phyloP scores from a whole-genome alignment of 2,797 vertebrate species.

The Diceros bicornis region DNA sequence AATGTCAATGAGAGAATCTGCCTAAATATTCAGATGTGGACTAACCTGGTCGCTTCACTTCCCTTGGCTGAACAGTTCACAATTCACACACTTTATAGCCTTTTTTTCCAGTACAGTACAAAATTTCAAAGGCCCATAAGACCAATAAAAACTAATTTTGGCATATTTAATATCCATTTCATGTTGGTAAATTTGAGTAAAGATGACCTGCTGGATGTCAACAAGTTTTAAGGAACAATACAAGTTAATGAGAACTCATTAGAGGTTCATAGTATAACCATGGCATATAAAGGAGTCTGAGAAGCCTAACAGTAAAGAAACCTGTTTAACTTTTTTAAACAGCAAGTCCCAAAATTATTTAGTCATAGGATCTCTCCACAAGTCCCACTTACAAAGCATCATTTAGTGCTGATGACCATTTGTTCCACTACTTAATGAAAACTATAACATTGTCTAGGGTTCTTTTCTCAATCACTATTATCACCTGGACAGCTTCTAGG shows the following conservation, averaged over 20 bases:
- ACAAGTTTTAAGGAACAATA: not conserved
- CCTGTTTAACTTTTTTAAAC: slow-evolving; percentile 5
- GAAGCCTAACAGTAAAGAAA: not conserved
- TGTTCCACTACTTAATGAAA: not conserved
- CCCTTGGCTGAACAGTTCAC: not conserved
- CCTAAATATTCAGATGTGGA: not conserved
- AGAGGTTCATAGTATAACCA: not conserved
- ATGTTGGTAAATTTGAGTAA: not conserved
- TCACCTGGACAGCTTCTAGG: not conserved
- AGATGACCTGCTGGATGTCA: not conserved
- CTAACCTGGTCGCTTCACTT: not conserved
- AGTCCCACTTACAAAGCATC: slow-evolving; percentile 28
- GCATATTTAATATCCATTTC: not conserved
- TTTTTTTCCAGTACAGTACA: not conserved
- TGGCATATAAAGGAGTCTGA: not conserved
- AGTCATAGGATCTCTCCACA: not conserved
- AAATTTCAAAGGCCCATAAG: not conserved
- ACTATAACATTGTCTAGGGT: not conserved
- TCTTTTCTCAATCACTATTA: not conserved
- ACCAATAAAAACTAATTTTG: not conserved
- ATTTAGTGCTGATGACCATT: not conserved
- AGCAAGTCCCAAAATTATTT: not conserved
- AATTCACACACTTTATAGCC: not conserved
- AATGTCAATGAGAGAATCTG: not conserved
- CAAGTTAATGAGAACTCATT: not conserved